Conservation (phyloP, 1,140 invertebrate genomes). For the Temnothorax nylanderi region DNA sequence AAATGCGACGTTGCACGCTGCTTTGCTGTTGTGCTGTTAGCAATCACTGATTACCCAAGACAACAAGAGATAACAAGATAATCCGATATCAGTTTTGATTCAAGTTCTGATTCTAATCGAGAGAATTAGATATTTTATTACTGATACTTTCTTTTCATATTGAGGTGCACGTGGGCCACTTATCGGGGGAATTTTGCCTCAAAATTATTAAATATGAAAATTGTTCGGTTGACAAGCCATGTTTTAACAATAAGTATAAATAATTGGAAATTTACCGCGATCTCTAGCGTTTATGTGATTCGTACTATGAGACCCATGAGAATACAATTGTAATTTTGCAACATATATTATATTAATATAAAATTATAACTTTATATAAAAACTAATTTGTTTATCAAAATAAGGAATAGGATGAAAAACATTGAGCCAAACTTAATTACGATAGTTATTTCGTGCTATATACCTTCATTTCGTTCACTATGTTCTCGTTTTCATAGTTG, state of each 20-base stretch:
- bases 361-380: not conserved
- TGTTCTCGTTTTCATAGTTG: constrained; percentile 88
- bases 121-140: constrained; percentile 20
- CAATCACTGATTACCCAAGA: not conserved
- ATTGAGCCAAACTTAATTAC: not conserved
- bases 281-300: not conserved
- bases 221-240: not conserved
- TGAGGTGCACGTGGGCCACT: not conserved
- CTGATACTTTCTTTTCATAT: not conserved
- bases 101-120: not conserved
- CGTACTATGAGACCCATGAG: not conserved
- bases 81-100: constrained; percentile 25
- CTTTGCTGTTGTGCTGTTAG: not conserved
- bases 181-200: not conserved
- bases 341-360: not conserved
- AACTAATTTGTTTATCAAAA: not conserved
- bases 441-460: constrained; percentile 34
- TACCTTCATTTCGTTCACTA: constrained; percentile 88
- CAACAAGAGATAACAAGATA: constrained; percentile 38
- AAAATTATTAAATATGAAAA: constrained; percentile 5
- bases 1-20: not conserved
- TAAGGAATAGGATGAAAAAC: not conserved
- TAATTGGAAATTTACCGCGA: not conserved
- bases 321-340: not conserved
- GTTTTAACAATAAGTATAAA: no score